Evolutionary conservation across 2,888 invertebrate species (phyloP), one percentile per base, ranked within the genome.

Genomic region (Strigamia transsilvanica): DNA sequence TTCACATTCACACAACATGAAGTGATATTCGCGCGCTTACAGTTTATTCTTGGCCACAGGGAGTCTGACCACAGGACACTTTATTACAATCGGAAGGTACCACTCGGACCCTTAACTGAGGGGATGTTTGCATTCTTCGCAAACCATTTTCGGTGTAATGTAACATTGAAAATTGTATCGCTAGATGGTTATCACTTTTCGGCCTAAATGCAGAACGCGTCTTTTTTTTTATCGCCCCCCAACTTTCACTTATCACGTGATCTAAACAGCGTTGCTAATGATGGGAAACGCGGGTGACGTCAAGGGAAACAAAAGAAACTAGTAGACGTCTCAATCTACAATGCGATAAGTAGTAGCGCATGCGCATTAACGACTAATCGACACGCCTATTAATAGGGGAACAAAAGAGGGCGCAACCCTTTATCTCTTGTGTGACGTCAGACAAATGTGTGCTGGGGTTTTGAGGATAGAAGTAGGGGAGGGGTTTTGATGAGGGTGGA

Each of bases 391-490:
- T 73, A 73, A 73, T 73, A 27, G 73, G 32, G 73, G 73, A 73
- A 73, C 73, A 73, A 73, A 73, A n/a, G 73, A 73, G 73, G 73
- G 73, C 73, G 73, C 73, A 73, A 73, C 73, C 73, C 73, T 73
- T 73, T 73, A 73, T 73, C 73, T 73, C 23, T 23, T 0, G 3
- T 7, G 7, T 73, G 73, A 73, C 73, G 73, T 73, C 73, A 73
- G 73, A 32, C 13, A 46, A 23, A 73, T 73, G 32, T 73, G 73
- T 73, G 27, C 3, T 27, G 4, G 32, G 51, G 51, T 15, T 15
- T n/a, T 18, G 51, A 18, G 51, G 51, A 51, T 15, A 32, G 27
- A 12, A 10, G 73, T 5, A 13, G 73, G 73, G 73, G 73, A 32
- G 73, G 73, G 73, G 73, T 73, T 56, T 56, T 56, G 56, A 56